Evolutionary conservation across 2,888 invertebrate genomes (phyloP).

Genomic region (Brachypterus glaber): DNA sequence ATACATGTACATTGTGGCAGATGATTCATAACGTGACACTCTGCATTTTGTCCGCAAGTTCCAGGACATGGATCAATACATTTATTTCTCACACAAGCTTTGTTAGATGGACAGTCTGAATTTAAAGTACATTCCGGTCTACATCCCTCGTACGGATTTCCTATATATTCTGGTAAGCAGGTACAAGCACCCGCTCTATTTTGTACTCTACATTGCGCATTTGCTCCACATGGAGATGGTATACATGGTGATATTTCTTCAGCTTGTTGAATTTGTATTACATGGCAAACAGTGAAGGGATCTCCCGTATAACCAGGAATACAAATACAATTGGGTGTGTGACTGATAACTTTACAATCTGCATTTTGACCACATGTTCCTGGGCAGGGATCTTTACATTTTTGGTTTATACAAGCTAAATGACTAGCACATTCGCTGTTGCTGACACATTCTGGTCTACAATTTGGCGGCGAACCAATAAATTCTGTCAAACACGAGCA

Average conservation of each 20-base stretch:
- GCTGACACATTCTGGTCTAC: conserved; percentile 58
- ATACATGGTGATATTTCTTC: conserved; percentile 36
- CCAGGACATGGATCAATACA: conserved; percentile 48
- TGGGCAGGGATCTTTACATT: conserved; percentile 66
- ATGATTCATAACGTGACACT: conserved; percentile 47
- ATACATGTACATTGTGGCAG: conserved; percentile 53
- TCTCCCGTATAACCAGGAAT: conserved; percentile 52
- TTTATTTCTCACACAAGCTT: conserved; percentile 46
- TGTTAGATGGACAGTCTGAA: conserved; percentile 38
- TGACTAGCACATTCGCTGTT: conserved; percentile 63
- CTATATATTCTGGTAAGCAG: conserved; percentile 61
- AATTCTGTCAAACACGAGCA: conserved; percentile 45
- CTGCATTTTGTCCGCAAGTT: conserved; percentile 44
- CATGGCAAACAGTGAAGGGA: conserved; percentile 51
- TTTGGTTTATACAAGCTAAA: conserved; percentile 62
- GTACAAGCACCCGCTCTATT: conserved; percentile 61
- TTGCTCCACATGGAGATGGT: conserved; percentile 54
- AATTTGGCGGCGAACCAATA: conserved; percentile 43
- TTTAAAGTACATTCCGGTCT: conserved; percentile 42
- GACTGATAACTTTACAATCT: conserved; percentile 65
- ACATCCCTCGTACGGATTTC: conserved; percentile 63
- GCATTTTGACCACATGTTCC: conserved; percentile 64
- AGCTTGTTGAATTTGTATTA: conserved; percentile 17
- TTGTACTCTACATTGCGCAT: conserved; percentile 58
- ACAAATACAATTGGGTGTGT: conserved; percentile 67